phyloP scores from a whole-genome alignment of 2,797 vertebrate genomes.

The Cuculus canorus region DNA sequence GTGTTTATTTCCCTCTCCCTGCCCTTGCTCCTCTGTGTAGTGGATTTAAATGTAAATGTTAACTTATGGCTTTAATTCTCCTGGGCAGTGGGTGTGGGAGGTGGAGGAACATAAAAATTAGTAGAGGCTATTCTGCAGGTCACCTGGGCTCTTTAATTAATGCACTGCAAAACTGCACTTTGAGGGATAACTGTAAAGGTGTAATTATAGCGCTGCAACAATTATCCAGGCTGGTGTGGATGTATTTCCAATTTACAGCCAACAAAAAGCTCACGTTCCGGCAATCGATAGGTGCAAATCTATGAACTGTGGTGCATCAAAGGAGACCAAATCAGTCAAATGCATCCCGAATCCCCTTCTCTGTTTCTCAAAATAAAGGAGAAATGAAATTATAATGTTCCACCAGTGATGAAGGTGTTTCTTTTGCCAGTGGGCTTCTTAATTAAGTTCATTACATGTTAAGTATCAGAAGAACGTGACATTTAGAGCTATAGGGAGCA shows the following conservation, averaged over 20 bases:
- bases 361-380: neutral
- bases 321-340: fast-evolving
- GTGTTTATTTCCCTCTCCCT: neutral
- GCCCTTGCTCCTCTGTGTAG: neutral
- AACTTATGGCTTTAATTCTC: neutral
- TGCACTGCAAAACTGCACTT: neutral
- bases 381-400: neutral
- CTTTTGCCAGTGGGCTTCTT: neutral
- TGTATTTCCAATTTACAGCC: neutral
- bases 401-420: neutral
- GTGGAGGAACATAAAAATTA: neutral
- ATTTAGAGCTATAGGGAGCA: neutral
- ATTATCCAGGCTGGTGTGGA: neutral
- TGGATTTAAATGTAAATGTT: neutral
- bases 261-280: neutral
- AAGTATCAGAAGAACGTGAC: neutral
- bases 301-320: fast-evolving
- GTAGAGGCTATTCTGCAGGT: neutral
- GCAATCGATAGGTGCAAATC: neutral
- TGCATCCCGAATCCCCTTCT: neutral
- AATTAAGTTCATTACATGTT: neutral
- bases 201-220: neutral
- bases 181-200: neutral
- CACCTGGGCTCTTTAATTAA: neutral
- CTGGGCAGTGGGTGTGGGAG: neutral